These are phyloP conservation scores for Aphelocoma coerulescens DNA, from an alignment of 2,113 vertebrate species.

Conservation along the genomic window DNA sequence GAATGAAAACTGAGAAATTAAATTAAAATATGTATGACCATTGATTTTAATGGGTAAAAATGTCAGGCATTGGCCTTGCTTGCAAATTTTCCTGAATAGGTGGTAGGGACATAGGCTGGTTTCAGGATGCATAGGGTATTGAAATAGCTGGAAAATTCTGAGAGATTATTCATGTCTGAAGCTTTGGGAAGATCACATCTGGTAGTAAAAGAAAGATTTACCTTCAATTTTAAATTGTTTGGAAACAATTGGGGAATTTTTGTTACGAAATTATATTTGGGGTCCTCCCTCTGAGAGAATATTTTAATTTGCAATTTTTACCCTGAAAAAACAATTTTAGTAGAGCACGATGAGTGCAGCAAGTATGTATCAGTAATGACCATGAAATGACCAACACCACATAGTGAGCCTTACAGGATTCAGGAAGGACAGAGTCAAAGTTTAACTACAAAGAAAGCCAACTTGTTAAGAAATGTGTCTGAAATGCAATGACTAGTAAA, in stretches of 20 bases:
- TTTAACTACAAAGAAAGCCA: conserved; percentile 9
- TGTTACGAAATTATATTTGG: background rate
- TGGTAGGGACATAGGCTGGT: background rate
- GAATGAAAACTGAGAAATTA: background rate
- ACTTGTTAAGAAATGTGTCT: conserved; percentile 10
- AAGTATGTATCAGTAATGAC: background rate
- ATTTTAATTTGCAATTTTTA: background rate
- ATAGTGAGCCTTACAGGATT: background rate
- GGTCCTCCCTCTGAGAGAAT: background rate
- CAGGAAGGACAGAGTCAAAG: background rate
- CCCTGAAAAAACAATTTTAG: background rate
- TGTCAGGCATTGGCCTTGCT: background rate
- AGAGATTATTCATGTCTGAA: background rate
- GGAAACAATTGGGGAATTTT: background rate
- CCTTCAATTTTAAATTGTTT: background rate
- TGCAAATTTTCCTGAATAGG: background rate
- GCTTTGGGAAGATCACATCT: background rate
- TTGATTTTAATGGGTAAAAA: background rate
- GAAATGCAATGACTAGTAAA: conserved; percentile 22
- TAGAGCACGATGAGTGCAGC: background rate
- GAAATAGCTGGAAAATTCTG: background rate
- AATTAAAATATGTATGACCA: background rate
- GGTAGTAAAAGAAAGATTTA: background rate
- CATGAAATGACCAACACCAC: background rate
- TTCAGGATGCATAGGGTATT: background rate